These are phyloP conservation scores for Nasonia longicornis DNA, from an alignment of 1,140 invertebrate genomes.

Conservation along the genomic window DNA sequence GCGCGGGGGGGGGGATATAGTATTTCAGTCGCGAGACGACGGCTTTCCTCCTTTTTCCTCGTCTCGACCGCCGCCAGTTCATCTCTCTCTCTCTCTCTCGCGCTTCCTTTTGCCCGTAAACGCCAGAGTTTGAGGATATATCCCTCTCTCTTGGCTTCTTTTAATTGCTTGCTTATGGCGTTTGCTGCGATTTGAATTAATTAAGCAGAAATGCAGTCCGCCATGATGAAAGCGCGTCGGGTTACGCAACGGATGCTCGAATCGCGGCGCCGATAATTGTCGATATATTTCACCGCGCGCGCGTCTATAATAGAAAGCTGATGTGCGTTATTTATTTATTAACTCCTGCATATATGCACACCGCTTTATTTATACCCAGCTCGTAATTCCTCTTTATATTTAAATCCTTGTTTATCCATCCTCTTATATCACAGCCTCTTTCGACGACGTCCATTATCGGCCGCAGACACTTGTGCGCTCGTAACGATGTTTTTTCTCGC, in stretches of 20 bases:
- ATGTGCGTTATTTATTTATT: not conserved
- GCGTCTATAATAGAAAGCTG: not conserved
- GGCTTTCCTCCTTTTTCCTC: slow-evolving; percentile 5
- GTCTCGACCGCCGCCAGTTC: not conserved
- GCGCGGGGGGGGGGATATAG: slow-evolving; percentile 5
- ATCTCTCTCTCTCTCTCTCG: not conserved
- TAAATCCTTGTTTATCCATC: not conserved
- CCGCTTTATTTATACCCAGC: not conserved
- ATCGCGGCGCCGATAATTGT: not conserved
- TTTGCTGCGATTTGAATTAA: slow-evolving; percentile 3
- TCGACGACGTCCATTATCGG: slow-evolving; percentile 21
- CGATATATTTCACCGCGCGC: not conserved
- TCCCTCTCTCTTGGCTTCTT: slow-evolving; percentile 26
- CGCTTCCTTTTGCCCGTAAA: slow-evolving; percentile 11
- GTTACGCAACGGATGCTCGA: not conserved
- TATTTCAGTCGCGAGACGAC: slow-evolving; percentile 46
- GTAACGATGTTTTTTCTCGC: slow-evolving; percentile 25
- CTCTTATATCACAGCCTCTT: slow-evolving; percentile 20
- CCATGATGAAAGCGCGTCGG: too few relatives aligned
- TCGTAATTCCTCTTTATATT: not conserved
- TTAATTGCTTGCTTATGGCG: not conserved
- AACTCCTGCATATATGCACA: not conserved
- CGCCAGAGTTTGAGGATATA: not conserved
- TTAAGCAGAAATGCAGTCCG: not conserved
- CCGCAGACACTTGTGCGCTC: slow-evolving; percentile 13